Evolutionary conservation across 2,113 vertebrate species (phyloP).

Genomic region (human): GRCh38 chrX:136684501-136685000

Average conservation of each 20-base stretch:
- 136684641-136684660: not conserved
- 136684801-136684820: not conserved
- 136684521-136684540: slow-evolving; percentile 52
- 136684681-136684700: not conserved
- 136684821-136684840: not conserved
- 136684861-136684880: not conserved
- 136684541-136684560: not conserved
- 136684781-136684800: not conserved
- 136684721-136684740: not conserved
- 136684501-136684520: not conserved
- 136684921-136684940: not conserved
- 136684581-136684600: slow-evolving; percentile 24
- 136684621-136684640: not conserved
- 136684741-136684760: not conserved
- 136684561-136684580: not conserved
- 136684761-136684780: not conserved
- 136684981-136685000: not conserved
- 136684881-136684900: not conserved
- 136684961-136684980: not conserved
- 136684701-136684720: not conserved
- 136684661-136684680: not conserved
- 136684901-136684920: not conserved
- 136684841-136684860: not conserved
- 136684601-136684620: slow-evolving; percentile 8
- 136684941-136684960: not conserved